Base-by-base conservation (phyloP, 1,140 invertebrate species). In the Elysia chlorotica region DNA sequence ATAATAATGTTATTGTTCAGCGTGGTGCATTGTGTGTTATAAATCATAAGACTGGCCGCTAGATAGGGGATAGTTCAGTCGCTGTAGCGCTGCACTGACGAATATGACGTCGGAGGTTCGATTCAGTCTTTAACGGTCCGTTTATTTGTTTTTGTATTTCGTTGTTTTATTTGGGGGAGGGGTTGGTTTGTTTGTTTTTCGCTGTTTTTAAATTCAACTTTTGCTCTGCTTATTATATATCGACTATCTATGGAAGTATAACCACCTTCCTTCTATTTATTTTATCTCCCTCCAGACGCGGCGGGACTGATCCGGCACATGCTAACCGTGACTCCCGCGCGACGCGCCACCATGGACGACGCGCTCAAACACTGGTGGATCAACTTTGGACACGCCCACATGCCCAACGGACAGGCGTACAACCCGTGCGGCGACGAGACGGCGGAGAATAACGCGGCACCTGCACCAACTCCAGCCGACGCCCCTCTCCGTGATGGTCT, bases 301-400 rank as follows among this genome's bases (percentile, higher is more conserved):
- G 98, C 97, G 19, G 92, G 94, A 38, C 90, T 99, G 25, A 99
- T 99, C 70, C 91, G 93, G 56, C 93, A 95, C 68, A 95, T 99
- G 92, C 88, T 99, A 67, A 96, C 95, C 0, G 96, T 98, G 0
- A 94, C 95, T 83, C 95, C 97, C 0, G 88, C 91, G 23, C 92
- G 94, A 81, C 89, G 98, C 79, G 95, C 97, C 5, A 95, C 94
- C 76, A 96, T 99, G 75, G 92, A 94, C 76, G 95, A 95, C 85
- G 97, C 99, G 53, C 97, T 97, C 83, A 91, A 92, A 30, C 95
- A 99, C 89, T 94, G 94, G 94, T 93, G 92, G 92, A 87, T 99
- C 54, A 98, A 99, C 88, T 90, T 94, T 77, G 94, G 93, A 14
- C 95, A 95, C 80, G 91, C 92, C 65, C 90, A 92, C 57, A 93